A percentile compares a stretch with the other conserved stretches of the same genome.
Conservation (phyloP, 2,113 vertebrate genomes). For the Lethenteron camtschaticum region DNA sequence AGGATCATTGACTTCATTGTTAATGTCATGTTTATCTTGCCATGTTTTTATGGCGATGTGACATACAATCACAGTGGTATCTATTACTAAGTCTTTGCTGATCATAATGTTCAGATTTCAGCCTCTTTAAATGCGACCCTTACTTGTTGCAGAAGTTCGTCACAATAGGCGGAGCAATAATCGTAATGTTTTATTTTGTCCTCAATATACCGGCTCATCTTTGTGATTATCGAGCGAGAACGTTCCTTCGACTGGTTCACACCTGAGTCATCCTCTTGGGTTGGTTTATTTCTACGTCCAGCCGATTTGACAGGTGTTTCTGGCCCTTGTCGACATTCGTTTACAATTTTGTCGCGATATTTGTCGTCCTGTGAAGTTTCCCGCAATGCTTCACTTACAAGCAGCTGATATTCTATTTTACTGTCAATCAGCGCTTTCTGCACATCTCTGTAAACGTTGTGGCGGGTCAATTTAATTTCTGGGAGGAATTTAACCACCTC, state of each 20-base stretch:
- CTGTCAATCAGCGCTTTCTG: neutral
- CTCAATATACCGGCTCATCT: neutral
- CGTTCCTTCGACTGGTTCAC: neutral
- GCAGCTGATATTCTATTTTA: neutral
- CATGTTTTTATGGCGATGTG: neutral
- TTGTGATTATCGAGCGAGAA: neutral
- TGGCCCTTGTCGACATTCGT: neutral
- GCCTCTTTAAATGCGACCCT: neutral
- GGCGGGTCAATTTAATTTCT: neutral
- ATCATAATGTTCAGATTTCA: neutral
- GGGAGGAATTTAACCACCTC: neutral
- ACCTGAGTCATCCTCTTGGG: neutral
- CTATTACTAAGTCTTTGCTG: slow-evolving; percentile 1
- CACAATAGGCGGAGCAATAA: slow-evolving; percentile 7
- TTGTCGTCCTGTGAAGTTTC: neutral
- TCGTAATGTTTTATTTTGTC: neutral
- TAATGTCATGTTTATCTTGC: neutral
- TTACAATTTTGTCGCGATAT: neutral
- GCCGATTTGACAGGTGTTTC: no score
- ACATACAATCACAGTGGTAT: slow-evolving; percentile 5
- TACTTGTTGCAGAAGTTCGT: slow-evolving; percentile 5
- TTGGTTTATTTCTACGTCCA: neutral
- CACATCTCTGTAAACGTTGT: neutral
- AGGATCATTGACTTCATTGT: slow-evolving; percentile 3
- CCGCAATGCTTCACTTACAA: neutral